Conservation (phyloP, 2,797 vertebrate genomes). For the Gephyroberyx darwinii region DNA sequence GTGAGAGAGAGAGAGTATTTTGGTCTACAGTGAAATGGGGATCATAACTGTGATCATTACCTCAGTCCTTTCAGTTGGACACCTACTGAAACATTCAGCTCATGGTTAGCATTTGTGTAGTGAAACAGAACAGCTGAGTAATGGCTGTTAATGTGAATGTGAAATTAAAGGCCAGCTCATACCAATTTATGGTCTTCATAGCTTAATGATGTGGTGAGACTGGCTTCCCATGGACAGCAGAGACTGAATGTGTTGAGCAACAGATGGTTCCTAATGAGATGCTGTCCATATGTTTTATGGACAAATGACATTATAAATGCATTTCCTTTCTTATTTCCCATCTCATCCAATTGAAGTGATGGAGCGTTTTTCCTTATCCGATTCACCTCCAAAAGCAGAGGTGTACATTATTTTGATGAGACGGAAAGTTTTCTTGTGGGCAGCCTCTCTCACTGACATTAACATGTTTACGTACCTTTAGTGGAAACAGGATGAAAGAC, state of each 20-base stretch:
- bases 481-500: background rate
- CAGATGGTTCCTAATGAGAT: background rate
- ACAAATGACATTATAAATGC: background rate
- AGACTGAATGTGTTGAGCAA: constrained; percentile 41
- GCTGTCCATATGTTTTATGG: constrained; percentile 3
- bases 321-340: background rate
- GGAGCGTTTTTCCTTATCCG: background rate
- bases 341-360: constrained; percentile 13
- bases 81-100: constrained; percentile 17
- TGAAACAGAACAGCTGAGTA: background rate
- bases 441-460: background rate
- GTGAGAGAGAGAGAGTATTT: constrained; percentile 10
- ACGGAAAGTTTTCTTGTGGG: background rate
- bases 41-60: constrained; percentile 52
- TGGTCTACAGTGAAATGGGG: constrained; percentile 11
- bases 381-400: background rate
- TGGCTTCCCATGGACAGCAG: constrained; percentile 12
- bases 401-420: background rate
- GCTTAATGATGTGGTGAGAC: constrained; percentile 6
- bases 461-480: background rate
- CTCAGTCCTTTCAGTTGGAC: constrained; percentile 62
- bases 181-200: background rate
- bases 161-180: background rate
- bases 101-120: constrained; percentile 19
- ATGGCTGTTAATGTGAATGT: constrained; percentile 13